Conservation (phyloP, 37 sponge, comb jelly and placozoan species). For the Petrosia ficiformis region DNA sequence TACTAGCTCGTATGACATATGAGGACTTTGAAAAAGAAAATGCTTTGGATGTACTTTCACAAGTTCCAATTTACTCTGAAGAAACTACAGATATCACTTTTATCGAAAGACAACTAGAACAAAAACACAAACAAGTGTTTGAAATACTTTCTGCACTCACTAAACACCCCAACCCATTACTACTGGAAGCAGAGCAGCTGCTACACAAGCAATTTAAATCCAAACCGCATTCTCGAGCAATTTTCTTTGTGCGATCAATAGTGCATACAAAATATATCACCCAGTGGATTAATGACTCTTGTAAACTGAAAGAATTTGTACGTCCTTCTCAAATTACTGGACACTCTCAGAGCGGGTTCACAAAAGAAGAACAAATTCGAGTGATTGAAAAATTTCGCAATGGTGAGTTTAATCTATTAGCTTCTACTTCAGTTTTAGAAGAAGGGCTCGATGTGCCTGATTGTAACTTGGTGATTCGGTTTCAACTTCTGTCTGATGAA, state of each 20-base stretch:
- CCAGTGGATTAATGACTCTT: slow-evolving; percentile 9
- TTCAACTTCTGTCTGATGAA: slow-evolving; percentile 57
- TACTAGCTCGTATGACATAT: slow-evolving; percentile 29
- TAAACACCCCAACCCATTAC: slow-evolving; percentile 31
- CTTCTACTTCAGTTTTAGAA: slow-evolving; percentile 69
- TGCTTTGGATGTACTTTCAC: slow-evolving; percentile 39
- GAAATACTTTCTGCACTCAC: background rate
- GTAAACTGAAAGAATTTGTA: background rate
- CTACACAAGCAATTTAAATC: slow-evolving; percentile 8
- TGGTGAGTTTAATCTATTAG: slow-evolving; percentile 49
- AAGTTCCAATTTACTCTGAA: background rate
- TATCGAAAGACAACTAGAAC: slow-evolving; percentile 10
- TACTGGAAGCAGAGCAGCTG: slow-evolving; percentile 11
- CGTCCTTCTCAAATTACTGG: background rate
- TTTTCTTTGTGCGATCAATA: slow-evolving; percentile 52
- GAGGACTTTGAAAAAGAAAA: slow-evolving; percentile 35
- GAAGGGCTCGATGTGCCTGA: slow-evolving; percentile 77
- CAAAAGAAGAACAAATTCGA: slow-evolving; percentile 47
- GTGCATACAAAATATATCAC: slow-evolving; percentile 11
- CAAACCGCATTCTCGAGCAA: slow-evolving; percentile 18
- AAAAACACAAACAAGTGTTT: background rate
- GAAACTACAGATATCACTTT: background rate
- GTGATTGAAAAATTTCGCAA: slow-evolving; percentile 39
- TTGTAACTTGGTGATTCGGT: slow-evolving; percentile 71
- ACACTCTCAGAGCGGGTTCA: slow-evolving; percentile 23